Evolutionary conservation across 2,888 invertebrate genomes (phyloP), one percentile per base, ranked within the genome.

Genomic region (Seira musarum): DNA sequence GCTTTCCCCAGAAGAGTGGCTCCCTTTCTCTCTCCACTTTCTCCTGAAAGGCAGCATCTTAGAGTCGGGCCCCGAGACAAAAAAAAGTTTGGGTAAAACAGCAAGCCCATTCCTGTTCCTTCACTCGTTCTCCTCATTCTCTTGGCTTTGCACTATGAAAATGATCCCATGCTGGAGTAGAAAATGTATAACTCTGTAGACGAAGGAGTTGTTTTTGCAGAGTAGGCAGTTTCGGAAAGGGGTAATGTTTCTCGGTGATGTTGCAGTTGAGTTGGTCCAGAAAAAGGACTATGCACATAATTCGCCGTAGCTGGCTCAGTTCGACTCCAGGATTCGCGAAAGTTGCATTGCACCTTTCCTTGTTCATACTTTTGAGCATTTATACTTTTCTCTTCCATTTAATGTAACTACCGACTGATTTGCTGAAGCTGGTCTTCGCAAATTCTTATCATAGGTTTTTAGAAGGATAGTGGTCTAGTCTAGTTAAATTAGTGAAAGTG

Each of bases 1-100:
- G 80, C 80, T 80, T 80, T 80, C 80, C 66, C 80, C 65, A 68
- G 72, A 53, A 46, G 63, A 46, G 68, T 49, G 24, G 24, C 49
- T 57, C 21, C 70, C 22, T 69, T 57, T 65, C 25, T 46, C 22
- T 65, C 61, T 57, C 21, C 60, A 49, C 79, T 79, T 73, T 79
- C 74, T 68, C 74, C 64, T 65, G n/a, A 24, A 61, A 74, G 65
- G 53, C 65, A 40, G 30, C 17, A 74, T 60, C 61, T 60, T n/a
- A 21, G 19, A 19, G 40, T 15, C 35, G 53, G 64, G 46, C 73
- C 24, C 64, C 60, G 61, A 65, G 61, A 53, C 53, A 53, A 53
- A 53, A 53, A 53, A 53, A n/a, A 53, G 2, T n/a, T 17, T 53
- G 3, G 6, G 40, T 8, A 40, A 13, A 8, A 40, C 6, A 13